A percentile compares a stretch with the other conserved stretches of the same genome.
phyloP scores from a whole-genome alignment of 2,888 invertebrate species.

The Andrena bucephala region DNA sequence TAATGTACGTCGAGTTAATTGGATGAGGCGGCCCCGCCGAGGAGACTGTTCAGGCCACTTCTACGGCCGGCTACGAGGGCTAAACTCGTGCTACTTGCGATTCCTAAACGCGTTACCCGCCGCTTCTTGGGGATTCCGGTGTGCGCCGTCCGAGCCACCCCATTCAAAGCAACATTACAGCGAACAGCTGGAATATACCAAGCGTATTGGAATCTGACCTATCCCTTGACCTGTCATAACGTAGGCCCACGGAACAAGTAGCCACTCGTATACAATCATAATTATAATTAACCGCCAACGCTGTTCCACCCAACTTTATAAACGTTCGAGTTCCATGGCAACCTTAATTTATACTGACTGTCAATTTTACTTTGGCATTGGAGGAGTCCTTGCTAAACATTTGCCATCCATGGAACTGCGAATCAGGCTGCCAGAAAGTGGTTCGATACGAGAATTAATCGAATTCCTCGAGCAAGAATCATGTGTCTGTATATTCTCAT shows the following conservation, averaged over 20 bases:
- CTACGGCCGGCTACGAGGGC: slow-evolving; percentile 37
- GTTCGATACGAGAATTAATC: not conserved
- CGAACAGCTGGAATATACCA: not conserved
- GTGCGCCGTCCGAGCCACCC: slow-evolving; percentile 11
- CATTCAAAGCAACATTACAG: slow-evolving; percentile 3
- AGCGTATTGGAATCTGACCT: not conserved
- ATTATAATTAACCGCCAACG: not conserved
- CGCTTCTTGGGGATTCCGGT: slow-evolving; percentile 2
- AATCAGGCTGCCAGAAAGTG: slow-evolving; percentile 14
- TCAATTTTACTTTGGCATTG: not conserved
- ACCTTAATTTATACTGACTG: not conserved
- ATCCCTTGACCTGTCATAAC: not conserved
- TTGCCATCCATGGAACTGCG: not conserved
- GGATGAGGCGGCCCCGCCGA: slow-evolving; percentile 67
- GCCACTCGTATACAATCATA: slow-evolving; percentile 1
- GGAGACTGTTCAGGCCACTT: slow-evolving; percentile 66
- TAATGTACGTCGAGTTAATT: slow-evolving; percentile 76
- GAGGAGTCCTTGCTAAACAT: not conserved
- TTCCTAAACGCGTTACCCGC: slow-evolving; percentile 60
- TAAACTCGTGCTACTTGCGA: slow-evolving; percentile 56
- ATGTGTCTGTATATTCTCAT: not conserved
- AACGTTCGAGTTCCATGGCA: not conserved
- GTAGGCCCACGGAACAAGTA: not conserved
- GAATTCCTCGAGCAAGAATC: slow-evolving; percentile 3
- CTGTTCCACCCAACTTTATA: not conserved